These are phyloP conservation scores for Diphyllodes magnificus DNA, from an alignment of 2,113 vertebrate genomes.

Conservation along the genomic window DNA sequence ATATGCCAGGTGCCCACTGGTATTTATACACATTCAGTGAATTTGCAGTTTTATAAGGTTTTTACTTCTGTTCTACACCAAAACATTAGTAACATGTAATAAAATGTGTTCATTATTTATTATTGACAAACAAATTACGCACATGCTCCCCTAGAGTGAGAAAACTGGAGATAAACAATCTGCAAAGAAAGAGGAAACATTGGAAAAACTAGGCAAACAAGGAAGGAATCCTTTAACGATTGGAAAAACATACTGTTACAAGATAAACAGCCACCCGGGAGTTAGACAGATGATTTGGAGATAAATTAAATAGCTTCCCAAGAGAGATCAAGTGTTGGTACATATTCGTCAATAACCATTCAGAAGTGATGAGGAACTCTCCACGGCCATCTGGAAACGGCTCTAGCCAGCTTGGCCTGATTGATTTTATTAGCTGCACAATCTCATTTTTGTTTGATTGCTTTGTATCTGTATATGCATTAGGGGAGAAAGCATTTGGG, in stretches of 20 bases:
- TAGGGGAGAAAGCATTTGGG: background rate
- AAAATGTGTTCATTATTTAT: constrained; percentile 15
- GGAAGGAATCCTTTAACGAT: background rate
- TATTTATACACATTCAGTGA: background rate
- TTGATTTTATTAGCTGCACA: constrained; percentile 40
- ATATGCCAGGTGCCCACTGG: background rate
- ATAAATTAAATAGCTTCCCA: constrained; percentile 31
- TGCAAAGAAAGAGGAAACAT: background rate
- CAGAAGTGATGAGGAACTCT: constrained; percentile 13
- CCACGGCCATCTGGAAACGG: constrained; percentile 1
- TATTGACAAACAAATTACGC: constrained; percentile 17
- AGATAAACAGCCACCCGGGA: constrained; percentile 2
- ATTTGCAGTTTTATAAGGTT: background rate
- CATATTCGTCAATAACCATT: constrained; percentile 31
- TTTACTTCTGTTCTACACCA: background rate
- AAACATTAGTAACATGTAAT: background rate
- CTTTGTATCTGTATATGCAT: constrained; percentile 4
- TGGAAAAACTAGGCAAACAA: background rate
- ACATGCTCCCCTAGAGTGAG: background rate
- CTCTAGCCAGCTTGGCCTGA: background rate
- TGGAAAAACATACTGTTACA: background rate
- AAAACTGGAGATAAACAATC: background rate
- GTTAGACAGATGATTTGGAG: background rate
- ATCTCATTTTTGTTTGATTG: constrained; percentile 43
- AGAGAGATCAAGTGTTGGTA: background rate